Conservation (phyloP, 2,888 invertebrate species). For the Clitarchus hookeri region DNA sequence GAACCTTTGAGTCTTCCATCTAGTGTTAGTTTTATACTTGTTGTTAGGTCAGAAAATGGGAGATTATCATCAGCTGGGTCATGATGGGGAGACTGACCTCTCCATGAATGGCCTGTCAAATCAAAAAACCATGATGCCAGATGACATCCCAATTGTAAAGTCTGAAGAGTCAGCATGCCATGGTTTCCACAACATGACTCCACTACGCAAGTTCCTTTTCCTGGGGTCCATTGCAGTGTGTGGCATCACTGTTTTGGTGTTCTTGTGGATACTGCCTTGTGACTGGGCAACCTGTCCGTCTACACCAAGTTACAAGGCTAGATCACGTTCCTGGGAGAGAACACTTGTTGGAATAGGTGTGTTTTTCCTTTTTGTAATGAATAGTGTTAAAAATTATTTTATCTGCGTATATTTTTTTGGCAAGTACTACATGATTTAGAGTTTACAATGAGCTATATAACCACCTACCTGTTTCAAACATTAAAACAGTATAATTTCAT, state of each 20-base stretch:
- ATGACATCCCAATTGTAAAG: constrained; percentile 39
- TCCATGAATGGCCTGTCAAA: constrained; percentile 38
- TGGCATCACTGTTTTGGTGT: constrained; percentile 71
- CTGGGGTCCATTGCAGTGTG: constrained; percentile 72
- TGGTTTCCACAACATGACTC: constrained; percentile 63
- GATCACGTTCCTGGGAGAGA: constrained; percentile 53
- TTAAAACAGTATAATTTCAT: no score
- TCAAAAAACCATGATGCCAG: constrained; percentile 33
- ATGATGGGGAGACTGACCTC: constrained; percentile 38
- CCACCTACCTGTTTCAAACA: no score
- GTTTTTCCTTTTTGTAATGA: constrained; percentile 34
- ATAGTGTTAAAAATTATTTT: no score
- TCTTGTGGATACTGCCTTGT: constrained; percentile 77
- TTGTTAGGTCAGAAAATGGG: constrained; percentile 41
- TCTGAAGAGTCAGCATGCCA: constrained; percentile 26
- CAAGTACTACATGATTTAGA: no score
- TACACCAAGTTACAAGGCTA: constrained; percentile 32
- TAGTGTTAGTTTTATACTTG: neutral
- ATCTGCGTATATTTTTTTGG: no score
- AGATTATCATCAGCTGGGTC: constrained; percentile 42
- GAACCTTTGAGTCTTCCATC: no score
- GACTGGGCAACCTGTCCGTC: constrained; percentile 68
- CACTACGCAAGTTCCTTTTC: constrained; percentile 69
- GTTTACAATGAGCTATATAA: no score
- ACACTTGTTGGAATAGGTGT: constrained; percentile 54